These are phyloP conservation scores for Podabrus alpinus DNA, from an alignment of 2,888 invertebrate genomes.

Conservation along the genomic window DNA sequence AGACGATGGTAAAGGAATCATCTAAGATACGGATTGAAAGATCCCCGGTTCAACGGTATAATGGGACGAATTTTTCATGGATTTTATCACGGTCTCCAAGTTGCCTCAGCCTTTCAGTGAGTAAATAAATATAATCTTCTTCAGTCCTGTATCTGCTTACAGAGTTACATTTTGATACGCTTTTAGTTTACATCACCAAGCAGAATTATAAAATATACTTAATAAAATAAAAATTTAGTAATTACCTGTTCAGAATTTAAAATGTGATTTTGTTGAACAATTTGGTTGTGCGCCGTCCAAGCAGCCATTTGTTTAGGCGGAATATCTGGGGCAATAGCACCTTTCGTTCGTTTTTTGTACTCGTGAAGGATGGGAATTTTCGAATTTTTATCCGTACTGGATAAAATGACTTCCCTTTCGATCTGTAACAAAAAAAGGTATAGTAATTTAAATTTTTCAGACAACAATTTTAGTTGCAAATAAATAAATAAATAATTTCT, in stretches of 20 bases:
- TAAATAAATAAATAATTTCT: not conserved
- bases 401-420: conserved; percentile 77
- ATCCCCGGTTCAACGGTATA: no score
- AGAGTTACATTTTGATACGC: no score
- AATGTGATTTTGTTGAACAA: conserved; percentile 44
- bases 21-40: no score
- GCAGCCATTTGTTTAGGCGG: conserved; percentile 76
- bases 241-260: conserved; percentile 50
- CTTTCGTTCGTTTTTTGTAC: conserved; percentile 65
- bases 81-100: no score
- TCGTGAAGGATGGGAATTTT: conserved; percentile 79
- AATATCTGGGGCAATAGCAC: conserved; percentile 74
- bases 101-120: no score
- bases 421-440: conserved; percentile 62
- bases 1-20: no score
- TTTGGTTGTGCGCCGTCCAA: conserved; percentile 62
- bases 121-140: no score
- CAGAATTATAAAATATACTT: not conserved
- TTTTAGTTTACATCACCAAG: not conserved
- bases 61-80: no score
- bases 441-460: no score
- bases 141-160: no score
- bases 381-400: conserved; percentile 75
- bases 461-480: not conserved
- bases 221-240: no score